Evolutionary conservation across 2,888 invertebrate genomes (phyloP).

Genomic region (Serripes groenlandicus): DNA sequence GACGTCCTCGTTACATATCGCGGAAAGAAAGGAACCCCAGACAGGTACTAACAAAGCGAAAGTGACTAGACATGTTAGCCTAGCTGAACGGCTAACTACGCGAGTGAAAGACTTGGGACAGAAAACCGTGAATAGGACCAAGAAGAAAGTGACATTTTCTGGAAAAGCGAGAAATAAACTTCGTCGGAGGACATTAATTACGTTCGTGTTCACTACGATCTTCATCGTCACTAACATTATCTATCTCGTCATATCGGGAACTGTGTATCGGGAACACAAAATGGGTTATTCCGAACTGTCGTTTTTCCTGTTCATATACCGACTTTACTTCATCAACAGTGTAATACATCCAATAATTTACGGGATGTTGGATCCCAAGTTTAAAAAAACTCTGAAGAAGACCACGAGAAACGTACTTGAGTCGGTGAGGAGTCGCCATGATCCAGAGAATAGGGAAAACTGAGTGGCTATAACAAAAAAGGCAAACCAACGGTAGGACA

Average conservation of each 20-base stretch:
- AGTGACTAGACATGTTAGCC: not conserved
- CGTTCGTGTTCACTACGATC: constrained; percentile 44
- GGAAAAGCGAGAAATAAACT: constrained; percentile 33
- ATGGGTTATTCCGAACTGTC: constrained; percentile 14
- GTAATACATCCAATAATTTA: constrained; percentile 50
- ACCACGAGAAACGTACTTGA: constrained; percentile 28
- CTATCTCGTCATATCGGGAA: constrained; percentile 23
- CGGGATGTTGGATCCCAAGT: constrained; percentile 42
- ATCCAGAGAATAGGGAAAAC: constrained; percentile 10
- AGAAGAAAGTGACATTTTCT: constrained; percentile 24
- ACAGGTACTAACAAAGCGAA: not conserved
- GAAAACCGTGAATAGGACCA: constrained; percentile 5
- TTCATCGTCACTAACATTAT: constrained; percentile 34
- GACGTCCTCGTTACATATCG: not conserved
- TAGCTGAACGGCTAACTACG: constrained; percentile 12
- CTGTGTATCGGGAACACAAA: constrained; percentile 7
- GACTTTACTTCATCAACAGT: constrained; percentile 42
- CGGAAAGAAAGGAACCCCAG: too few relatives aligned
- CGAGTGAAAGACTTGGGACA: constrained; percentile 2
- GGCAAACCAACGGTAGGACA: too few relatives aligned
- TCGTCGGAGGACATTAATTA: constrained; percentile 36
- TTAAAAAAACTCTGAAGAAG: constrained; percentile 35
- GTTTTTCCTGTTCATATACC: constrained; percentile 24
- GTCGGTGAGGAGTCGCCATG: constrained; percentile 26
- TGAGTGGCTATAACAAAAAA: too few relatives aligned